Conservation (phyloP, 2,888 invertebrate species). For the Drosophila hawaiiensis region DNA sequence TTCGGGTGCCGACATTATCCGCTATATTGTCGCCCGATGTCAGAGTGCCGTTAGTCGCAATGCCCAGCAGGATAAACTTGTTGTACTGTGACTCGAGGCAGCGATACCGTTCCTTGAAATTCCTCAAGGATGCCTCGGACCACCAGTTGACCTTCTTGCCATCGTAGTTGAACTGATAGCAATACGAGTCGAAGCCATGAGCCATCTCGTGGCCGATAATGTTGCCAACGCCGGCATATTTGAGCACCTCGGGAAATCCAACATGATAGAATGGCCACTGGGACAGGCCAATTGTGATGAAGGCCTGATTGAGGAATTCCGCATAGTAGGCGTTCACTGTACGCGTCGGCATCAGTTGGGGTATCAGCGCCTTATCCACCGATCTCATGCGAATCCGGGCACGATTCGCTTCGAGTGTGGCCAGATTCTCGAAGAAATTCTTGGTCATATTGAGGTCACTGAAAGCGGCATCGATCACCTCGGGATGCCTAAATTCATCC, state of each 20-base stretch:
- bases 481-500: constrained; percentile 76
- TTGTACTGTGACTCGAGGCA: constrained; percentile 83
- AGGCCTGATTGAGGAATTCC: constrained; percentile 80
- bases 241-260: constrained; percentile 74
- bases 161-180: constrained; percentile 81
- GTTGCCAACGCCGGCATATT: constrained; percentile 80
- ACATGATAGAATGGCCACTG: constrained; percentile 80
- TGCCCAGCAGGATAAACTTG: constrained; percentile 75
- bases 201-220: constrained; percentile 83
- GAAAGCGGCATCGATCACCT: constrained; percentile 67
- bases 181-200: constrained; percentile 81
- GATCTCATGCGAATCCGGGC: constrained; percentile 64
- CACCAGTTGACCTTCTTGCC: constrained; percentile 82
- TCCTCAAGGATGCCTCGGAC: constrained; percentile 73
- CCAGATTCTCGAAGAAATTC: constrained; percentile 74
- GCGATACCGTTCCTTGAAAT: constrained; percentile 81
- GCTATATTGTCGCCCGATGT: constrained; percentile 93
- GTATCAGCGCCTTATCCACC: constrained; percentile 77
- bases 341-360: constrained; percentile 76
- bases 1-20: constrained; percentile 95
- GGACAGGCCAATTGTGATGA: constrained; percentile 79
- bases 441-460: constrained; percentile 61
- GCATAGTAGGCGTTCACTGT: constrained; percentile 83
- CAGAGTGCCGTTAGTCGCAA: constrained; percentile 78
- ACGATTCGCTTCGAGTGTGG: constrained; percentile 68